Conservation (phyloP, 1,140 invertebrate genomes). For the Drosophila littoralis region DNA sequence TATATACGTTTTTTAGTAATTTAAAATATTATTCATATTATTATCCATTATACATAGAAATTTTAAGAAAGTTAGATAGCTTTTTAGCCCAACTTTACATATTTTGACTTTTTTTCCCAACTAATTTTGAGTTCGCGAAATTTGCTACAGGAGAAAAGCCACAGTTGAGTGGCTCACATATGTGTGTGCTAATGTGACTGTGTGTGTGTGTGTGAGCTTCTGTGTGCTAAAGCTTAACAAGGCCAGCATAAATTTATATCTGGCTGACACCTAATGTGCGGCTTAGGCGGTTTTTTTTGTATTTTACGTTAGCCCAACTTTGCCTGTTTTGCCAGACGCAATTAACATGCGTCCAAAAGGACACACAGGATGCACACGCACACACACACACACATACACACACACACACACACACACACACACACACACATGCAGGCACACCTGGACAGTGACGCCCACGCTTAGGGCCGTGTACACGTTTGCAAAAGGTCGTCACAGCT, state of each 20-base stretch:
- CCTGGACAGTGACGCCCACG: conserved; percentile 39
- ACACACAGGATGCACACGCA: conserved; percentile 4
- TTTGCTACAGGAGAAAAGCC: conserved; percentile 38
- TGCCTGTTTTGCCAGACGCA: conserved; percentile 53
- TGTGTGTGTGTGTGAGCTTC: conserved; percentile 5
- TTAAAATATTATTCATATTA: too few species aligned
- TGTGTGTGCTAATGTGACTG: conserved; percentile 6
- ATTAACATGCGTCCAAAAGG: conserved; percentile 53
- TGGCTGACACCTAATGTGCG: conserved; percentile 73
- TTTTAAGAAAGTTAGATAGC: conserved; percentile 2
- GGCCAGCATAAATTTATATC: conserved; percentile 72
- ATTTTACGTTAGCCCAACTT: conserved; percentile 48
- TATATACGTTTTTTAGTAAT: too few species aligned
- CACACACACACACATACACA: background rate
- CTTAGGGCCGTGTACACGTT: conserved; percentile 7
- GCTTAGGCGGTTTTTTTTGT: conserved; percentile 57
- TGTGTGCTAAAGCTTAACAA: conserved; percentile 54
- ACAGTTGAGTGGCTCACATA: conserved; percentile 24
- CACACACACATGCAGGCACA: conserved; percentile 12
- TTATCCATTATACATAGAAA: background rate
- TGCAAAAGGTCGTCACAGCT: conserved; percentile 67
- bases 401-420: background rate
- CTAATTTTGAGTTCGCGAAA: conserved; percentile 47
- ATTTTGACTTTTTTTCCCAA: conserved; percentile 12
- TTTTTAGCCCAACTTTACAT: conserved; percentile 10